Evolutionary conservation across 2,797 vertebrate genomes (phyloP), one percentile per base, ranked within the genome.

Genomic region (Sebastes alutus): DNA sequence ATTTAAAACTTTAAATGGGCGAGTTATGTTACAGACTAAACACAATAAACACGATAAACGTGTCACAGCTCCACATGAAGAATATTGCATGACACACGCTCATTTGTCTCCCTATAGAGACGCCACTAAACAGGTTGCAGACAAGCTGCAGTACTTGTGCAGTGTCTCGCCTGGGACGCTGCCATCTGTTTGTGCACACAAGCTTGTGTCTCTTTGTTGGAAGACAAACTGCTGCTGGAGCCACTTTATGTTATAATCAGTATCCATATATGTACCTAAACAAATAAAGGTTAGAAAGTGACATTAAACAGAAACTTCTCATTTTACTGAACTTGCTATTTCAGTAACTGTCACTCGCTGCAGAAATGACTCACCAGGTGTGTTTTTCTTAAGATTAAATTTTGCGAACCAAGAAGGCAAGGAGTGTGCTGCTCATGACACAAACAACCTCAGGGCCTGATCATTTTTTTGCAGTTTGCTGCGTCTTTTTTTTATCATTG

Each of bases 51-150:
- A 22, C 29, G 72, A 82, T 80, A 59, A 80, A 81, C 2, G 20
- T 66, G 59, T 71, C 22, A 58, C 20, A 42, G 27, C 72, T 68
- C 59, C 61, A 75, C 75, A 79, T 75, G 72, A 86, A 60, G 85
- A 85, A 80, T 70, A 58, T 78, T 81, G 38, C 49, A 73, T 67
- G 87, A 90, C 87, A 88, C 82, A 55, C 68, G 81, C 87, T 92
- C 88, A 84, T 93, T 91, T 87, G 89, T 93, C 88, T 90, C 85
- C 64, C 85, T 30, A 58, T 80, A 82, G 85, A 90, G 78, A 84
- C 33, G 56, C 77, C 72, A 74, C 60, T 77, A 78, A 90, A 91
- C 90, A 90, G 89, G 84, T 86, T 93, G 89, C 80, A 82, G 81
- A 90, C 90, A 88, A 90, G 87, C 91, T 85, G 87, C 87, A 76